Base-by-base conservation (phyloP, 2,888 invertebrate genomes). In the Polydrusus pterygomalis region DNA sequence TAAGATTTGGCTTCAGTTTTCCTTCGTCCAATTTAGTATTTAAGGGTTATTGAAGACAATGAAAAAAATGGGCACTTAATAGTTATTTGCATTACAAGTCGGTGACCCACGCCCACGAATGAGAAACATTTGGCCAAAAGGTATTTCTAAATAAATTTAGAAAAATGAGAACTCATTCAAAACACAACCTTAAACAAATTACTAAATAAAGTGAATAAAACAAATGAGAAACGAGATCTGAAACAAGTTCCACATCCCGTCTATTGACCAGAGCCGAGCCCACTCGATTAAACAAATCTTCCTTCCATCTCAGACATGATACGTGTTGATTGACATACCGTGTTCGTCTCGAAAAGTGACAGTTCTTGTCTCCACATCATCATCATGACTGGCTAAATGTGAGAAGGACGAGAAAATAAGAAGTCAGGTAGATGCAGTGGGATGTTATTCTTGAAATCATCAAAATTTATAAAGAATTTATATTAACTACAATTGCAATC, bases 321-420 rank as follows among this genome's bases (percentile, higher is more conserved):
- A 68, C 68, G 58, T 58, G 68, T 62, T 75, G 75, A 75, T 75
- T 76, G 75, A 76, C 75, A 68, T 71, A 76, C 67, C 75, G 67
- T 71, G 68, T 76, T 72, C 54, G 45, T 76, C 67, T 68, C 63
- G 60, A 40, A 51, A 54, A 70, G 20, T 76, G 76, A 73, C 76
- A 76, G 68, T 30, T 76, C 73, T 72, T 76, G 76, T 73, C 76
- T 76, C 70, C 76, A 76, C 68, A 70, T 72, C 68, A 63, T 70
- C 64, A 40, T 64, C 58, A 65, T 76, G 76, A 76, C 76, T 73
- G 63, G 76, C 45, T 54, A 62, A 72, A 76, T 69, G 30, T 17
- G 49, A 40, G 20, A 51, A 51, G 54, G 38, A 64, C 30, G 20
- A 51, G n/a, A 40, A 51, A 54, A 70, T 49, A 70, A 34, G 63